Conservation (phyloP, 1,140 invertebrate genomes). For the Drosophila albomicans region DNA sequence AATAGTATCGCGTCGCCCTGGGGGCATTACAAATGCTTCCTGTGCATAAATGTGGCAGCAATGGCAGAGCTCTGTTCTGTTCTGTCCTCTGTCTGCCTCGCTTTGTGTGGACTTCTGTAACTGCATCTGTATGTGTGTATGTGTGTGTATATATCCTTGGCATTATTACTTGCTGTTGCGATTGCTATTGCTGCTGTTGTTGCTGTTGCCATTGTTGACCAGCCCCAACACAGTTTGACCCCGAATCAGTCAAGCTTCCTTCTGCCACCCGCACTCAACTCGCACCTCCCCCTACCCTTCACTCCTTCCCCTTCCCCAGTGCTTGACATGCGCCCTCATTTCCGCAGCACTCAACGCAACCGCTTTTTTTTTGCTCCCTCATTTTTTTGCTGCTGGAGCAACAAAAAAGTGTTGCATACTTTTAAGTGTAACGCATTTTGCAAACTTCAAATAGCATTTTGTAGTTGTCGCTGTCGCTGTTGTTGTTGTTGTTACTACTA, state of each 20-base stretch:
- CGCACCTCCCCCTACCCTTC: neutral
- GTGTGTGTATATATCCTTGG: constrained; percentile 40
- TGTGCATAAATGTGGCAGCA: constrained; percentile 79
- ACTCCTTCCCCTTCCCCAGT: neutral
- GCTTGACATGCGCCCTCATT: constrained; percentile 22
- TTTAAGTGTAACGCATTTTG: constrained; percentile 75
- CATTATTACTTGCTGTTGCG: constrained; percentile 50
- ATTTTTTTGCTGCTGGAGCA: constrained; percentile 10
- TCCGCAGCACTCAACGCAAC: constrained; percentile 52
- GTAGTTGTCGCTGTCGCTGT: constrained; percentile 20
- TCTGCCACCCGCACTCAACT: neutral
- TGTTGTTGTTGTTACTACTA: constrained; percentile 12
- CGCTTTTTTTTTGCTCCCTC: neutral
- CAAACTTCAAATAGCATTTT: constrained; percentile 74
- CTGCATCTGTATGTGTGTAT: constrained; percentile 15
- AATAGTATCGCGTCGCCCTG: constrained; percentile 40
- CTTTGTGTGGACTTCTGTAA: neutral
- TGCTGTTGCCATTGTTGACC: constrained; percentile 60
- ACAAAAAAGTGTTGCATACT: constrained; percentile 66
- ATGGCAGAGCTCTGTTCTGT: constrained; percentile 13
- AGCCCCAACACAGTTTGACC: constrained; percentile 53
- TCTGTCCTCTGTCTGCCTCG: neutral
- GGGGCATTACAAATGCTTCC: constrained; percentile 78
- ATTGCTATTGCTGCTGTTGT: neutral
- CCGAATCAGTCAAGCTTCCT: constrained; percentile 28